Conservation (phyloP, 2,113 vertebrate genomes). For the Trematocara marginatum region DNA sequence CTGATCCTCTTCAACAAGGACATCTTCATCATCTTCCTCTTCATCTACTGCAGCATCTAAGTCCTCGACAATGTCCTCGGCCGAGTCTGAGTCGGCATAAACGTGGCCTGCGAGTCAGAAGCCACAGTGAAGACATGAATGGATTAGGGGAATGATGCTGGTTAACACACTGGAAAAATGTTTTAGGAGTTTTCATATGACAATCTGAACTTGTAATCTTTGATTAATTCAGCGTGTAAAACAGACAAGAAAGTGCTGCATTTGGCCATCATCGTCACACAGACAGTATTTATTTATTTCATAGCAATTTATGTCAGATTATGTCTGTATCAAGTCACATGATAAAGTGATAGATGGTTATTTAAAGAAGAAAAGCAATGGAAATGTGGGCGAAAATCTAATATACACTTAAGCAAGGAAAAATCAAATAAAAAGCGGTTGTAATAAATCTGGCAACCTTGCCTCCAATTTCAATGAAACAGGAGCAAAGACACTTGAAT, state of each 20-base stretch:
- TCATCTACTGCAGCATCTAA: slow-evolving; percentile 64
- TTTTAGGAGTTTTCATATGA: background rate
- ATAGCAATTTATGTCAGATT: background rate
- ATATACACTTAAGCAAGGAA: background rate
- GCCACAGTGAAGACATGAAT: background rate
- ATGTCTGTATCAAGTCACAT: background rate
- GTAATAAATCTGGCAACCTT: background rate
- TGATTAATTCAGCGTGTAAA: background rate
- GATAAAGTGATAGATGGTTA: background rate
- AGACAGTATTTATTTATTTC: background rate
- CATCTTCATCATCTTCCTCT: slow-evolving; percentile 69
- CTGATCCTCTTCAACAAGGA: slow-evolving; percentile 66
- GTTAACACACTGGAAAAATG: background rate
- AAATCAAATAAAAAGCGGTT: background rate
- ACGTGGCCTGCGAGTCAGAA: slow-evolving; percentile 43
- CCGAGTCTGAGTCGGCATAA: slow-evolving; percentile 56
- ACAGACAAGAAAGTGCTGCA: background rate
- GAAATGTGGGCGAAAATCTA: background rate
- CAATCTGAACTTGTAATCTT: background rate
- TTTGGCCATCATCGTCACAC: background rate
- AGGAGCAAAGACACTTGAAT: background rate
- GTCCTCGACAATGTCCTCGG: slow-evolving; percentile 46
- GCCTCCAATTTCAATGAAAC: background rate
- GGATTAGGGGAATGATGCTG: background rate
- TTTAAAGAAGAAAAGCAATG: background rate